These are phyloP conservation scores for Cryptotis parvus DNA, from an alignment of 2,113 vertebrate genomes.

Conservation along the genomic window DNA sequence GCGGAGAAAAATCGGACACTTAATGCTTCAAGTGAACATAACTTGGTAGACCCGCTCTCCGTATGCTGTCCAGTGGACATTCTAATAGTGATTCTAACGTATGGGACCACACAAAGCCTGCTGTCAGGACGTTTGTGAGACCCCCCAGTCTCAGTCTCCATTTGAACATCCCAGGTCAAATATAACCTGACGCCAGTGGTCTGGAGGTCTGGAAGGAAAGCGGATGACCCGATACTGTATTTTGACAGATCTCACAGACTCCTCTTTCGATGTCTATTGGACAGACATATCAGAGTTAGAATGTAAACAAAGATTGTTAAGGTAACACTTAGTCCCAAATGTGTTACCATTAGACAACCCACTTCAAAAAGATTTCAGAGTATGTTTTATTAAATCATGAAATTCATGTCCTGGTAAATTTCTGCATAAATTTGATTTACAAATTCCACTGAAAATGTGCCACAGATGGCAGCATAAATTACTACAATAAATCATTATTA, in stretches of 20 bases:
- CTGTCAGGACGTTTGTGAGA: constrained; percentile 70
- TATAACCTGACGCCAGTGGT: constrained; percentile 65
- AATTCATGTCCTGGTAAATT: constrained; percentile 85
- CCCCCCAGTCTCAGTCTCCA: constrained; percentile 57
- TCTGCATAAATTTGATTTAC: constrained; percentile 87
- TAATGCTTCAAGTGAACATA: constrained; percentile 61
- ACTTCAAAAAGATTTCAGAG: constrained; percentile 81
- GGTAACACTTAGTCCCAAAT: constrained; percentile 64
- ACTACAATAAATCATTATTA: constrained; percentile 89
- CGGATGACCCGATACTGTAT: constrained; percentile 17
- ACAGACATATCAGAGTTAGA: constrained; percentile 47
- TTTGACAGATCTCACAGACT: constrained; percentile 67
- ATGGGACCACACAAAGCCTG: constrained; percentile 46
- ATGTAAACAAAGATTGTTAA: constrained; percentile 61
- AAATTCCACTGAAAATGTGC: constrained; percentile 87
- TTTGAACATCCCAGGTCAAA: constrained; percentile 75
- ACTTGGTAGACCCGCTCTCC: constrained; percentile 54
- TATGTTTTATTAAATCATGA: constrained; percentile 86
- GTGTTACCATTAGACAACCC: constrained; percentile 62
- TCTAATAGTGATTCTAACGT: constrained; percentile 74
- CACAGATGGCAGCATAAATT: constrained; percentile 87
- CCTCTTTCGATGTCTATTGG: constrained; percentile 12
- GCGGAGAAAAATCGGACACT: constrained; percentile 45
- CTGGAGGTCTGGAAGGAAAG: constrained; percentile 64
- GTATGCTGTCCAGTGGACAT: constrained; percentile 56